Conservation (phyloP, 2,888 invertebrate genomes). For the Pseudococcus viburni region DNA sequence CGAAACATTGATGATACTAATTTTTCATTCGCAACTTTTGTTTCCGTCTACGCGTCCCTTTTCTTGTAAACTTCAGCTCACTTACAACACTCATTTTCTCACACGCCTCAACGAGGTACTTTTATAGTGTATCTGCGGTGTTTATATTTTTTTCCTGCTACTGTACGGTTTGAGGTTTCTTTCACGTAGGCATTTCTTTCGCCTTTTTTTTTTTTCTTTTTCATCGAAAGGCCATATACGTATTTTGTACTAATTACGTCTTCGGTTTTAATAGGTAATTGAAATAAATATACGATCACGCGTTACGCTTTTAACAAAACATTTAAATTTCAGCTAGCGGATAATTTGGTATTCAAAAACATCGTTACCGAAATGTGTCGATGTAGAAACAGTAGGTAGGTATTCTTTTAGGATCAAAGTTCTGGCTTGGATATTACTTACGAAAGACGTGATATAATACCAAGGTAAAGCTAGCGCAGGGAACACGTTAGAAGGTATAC, state of each 20-base stretch:
- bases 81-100: constrained; percentile 65
- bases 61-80: constrained; percentile 62
- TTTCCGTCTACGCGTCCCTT: constrained; percentile 63
- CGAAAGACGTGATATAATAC: constrained; percentile 64
- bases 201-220: not conserved
- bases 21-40: constrained; percentile 64
- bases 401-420: constrained; percentile 58
- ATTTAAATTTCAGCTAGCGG: constrained; percentile 29
- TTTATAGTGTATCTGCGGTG: not conserved
- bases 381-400: constrained; percentile 18
- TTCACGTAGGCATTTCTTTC: not conserved
- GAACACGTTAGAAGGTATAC: constrained; percentile 52
- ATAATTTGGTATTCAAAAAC: constrained; percentile 39
- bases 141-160: not conserved
- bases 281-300: constrained; percentile 11
- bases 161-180: not conserved
- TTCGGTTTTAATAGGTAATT: not conserved
- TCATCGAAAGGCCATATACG: not conserved
- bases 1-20: constrained; percentile 65
- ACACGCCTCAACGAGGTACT: constrained; percentile 29
- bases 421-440: constrained; percentile 63
- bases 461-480: constrained; percentile 12
- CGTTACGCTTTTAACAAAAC: constrained; percentile 21
- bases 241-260: not conserved
- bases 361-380: constrained; percentile 35